phyloP scores from a whole-genome alignment of 2,797 vertebrate genomes.

The Acanthurus leucopareius region DNA sequence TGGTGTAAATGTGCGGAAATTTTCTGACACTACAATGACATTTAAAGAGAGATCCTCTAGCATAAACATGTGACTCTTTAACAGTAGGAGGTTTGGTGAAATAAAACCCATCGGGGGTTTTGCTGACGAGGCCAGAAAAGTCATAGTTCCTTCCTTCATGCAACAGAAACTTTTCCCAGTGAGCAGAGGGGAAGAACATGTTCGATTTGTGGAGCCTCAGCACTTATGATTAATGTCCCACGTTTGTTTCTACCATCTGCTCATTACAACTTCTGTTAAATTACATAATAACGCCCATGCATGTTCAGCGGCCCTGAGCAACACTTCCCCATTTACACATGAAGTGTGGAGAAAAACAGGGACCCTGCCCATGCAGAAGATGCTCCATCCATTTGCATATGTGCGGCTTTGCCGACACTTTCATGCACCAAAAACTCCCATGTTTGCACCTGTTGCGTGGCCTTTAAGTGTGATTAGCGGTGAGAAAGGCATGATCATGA shows the following conservation, averaged over 20 bases:
- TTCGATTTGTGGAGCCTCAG: conserved; percentile 40
- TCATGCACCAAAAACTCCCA: conserved; percentile 4
- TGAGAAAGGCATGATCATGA: neutral
- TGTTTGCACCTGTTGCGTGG: neutral
- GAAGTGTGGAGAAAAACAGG: conserved; percentile 14
- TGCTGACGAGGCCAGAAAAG: conserved; percentile 65
- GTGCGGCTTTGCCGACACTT: neutral
- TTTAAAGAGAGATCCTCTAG: neutral
- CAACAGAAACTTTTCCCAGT: conserved; percentile 27
- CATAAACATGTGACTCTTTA: too few relatives aligned
- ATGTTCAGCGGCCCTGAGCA: conserved; percentile 8
- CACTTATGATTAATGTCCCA: conserved; percentile 59
- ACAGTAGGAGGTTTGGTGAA: too few relatives aligned
- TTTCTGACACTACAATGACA: neutral
- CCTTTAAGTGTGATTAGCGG: neutral
- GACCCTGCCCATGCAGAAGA: neutral
- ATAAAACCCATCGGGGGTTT: conserved; percentile 32
- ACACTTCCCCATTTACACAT: conserved; percentile 60
- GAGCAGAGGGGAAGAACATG: conserved; percentile 47
- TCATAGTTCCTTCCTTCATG: conserved; percentile 43
- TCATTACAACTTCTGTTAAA: conserved; percentile 58
- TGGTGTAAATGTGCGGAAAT: neutral
- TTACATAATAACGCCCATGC: conserved; percentile 39
- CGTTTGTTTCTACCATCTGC: conserved; percentile 31
- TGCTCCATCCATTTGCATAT: neutral